A percentile compares a stretch with the other conserved stretches of the same genome.
phyloP scores from a whole-genome alignment of 2,888 invertebrate species.

The Geophilus truncorum region DNA sequence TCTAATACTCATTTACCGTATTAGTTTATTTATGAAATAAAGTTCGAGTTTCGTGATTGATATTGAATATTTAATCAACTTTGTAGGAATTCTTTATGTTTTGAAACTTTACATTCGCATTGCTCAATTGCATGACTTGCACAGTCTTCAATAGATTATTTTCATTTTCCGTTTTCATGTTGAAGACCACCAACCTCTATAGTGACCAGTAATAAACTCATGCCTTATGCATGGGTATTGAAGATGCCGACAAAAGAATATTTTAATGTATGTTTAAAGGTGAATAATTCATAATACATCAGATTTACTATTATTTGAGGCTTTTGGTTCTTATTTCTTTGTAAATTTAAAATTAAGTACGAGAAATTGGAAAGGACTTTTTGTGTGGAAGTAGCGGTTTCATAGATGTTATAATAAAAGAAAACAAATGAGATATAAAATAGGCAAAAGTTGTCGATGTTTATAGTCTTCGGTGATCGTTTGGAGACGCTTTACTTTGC shows the following conservation, averaged over 20 bases:
- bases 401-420: neutral
- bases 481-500: neutral
- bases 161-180: neutral
- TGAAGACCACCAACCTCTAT: neutral
- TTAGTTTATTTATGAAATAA: no score
- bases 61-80: neutral
- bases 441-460: conserved; percentile 2
- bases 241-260: neutral
- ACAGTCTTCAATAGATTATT: neutral
- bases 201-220: neutral
- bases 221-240: neutral
- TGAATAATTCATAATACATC: neutral
- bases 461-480: conserved; percentile 4
- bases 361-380: neutral
- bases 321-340: neutral
- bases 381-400: neutral
- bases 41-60: neutral
- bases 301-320: neutral
- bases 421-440: conserved; percentile 4
- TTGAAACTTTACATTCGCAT: neutral
- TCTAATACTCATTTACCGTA: no score
- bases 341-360: neutral
- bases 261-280: neutral
- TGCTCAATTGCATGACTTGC: neutral
- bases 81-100: neutral